These are phyloP conservation scores for Urophycis tenuis DNA, from an alignment of 2,797 vertebrate genomes.

Conservation along the genomic window DNA sequence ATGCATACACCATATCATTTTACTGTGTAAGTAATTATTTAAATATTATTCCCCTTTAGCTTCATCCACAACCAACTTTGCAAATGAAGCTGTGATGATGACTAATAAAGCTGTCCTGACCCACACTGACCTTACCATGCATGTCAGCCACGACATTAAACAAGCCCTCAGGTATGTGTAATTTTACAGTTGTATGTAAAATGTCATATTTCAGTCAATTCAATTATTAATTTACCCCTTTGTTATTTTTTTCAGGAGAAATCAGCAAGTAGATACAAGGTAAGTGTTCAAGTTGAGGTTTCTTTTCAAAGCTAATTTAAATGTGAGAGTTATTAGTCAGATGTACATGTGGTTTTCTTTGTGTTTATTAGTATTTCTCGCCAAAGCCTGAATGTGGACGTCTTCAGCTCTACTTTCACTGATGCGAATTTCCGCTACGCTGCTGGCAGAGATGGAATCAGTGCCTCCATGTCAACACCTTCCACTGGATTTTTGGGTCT, in stretches of 20 bases:
- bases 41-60: conserved; percentile 57
- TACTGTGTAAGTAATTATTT: neutral
- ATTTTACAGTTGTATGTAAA: neutral
- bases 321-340: conserved; percentile 3
- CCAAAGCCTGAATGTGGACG: conserved; percentile 62
- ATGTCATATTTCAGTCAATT: neutral
- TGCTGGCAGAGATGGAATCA: conserved; percentile 47
- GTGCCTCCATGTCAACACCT: conserved; percentile 56
- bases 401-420: conserved; percentile 66
- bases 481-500: conserved; percentile 71
- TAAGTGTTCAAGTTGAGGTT: conserved; percentile 27
- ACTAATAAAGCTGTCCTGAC: conserved; percentile 65
- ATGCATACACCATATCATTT: neutral
- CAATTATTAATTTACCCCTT: neutral
- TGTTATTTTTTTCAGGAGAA: conserved; percentile 37
- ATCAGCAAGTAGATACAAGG: conserved; percentile 41
- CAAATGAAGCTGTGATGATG: conserved; percentile 55
- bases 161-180: conserved; percentile 6
- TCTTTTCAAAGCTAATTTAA: neutral
- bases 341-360: conserved; percentile 10
- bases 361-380: conserved; percentile 44
- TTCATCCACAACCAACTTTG: conserved; percentile 60
- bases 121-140: conserved; percentile 74
- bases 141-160: conserved; percentile 61
- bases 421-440: conserved; percentile 57